Percentiles rank a stretch among this genome's conserved stretches.
phyloP scores from a whole-genome alignment of 2,113 vertebrate species.

The Hippocampus mohnikei region DNA sequence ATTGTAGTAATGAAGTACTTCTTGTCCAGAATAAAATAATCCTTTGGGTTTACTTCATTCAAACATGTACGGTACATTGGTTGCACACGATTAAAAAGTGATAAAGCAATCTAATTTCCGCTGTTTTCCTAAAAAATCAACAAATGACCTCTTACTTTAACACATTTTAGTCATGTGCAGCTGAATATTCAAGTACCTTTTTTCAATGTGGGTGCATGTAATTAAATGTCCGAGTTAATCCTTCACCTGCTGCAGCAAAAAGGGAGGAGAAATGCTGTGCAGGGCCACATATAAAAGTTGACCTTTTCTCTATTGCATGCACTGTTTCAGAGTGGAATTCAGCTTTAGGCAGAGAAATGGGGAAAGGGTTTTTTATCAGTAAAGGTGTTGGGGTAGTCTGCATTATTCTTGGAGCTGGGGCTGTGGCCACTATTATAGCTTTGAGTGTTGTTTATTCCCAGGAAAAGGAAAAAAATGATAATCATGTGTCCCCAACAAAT shows the following conservation, averaged over 20 bases:
- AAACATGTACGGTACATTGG: too few species aligned
- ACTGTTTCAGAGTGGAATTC: conserved; percentile 8
- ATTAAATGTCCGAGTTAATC: conserved; percentile 52
- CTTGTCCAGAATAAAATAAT: neutral
- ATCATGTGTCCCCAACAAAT: conserved; percentile 31
- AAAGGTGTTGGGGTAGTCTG: conserved; percentile 72
- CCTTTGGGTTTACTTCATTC: too few species aligned
- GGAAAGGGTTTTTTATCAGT: conserved; percentile 85
- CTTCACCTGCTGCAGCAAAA: conserved; percentile 48
- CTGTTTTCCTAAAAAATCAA: too few species aligned
- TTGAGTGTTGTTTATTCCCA: conserved; percentile 84
- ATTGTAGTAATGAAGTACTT: neutral
- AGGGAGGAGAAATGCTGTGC: conserved; percentile 45
- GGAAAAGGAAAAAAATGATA: conserved; percentile 75
- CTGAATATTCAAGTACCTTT: too few species aligned
- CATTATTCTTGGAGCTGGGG: conserved; percentile 68
- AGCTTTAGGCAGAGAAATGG: conserved; percentile 72
- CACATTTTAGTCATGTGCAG: too few species aligned
- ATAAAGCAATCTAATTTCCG: too few species aligned
- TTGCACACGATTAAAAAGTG: too few species aligned
- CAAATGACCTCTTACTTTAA: too few species aligned
- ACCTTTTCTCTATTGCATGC: neutral
- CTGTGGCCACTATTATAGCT: conserved; percentile 82
- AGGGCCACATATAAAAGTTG: conserved; percentile 41
- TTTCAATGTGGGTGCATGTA: neutral